A percentile compares a stretch with the other conserved stretches of the same genome.
Conservation (phyloP, 2,888 invertebrate species). For the Caradrina clavipalpis region DNA sequence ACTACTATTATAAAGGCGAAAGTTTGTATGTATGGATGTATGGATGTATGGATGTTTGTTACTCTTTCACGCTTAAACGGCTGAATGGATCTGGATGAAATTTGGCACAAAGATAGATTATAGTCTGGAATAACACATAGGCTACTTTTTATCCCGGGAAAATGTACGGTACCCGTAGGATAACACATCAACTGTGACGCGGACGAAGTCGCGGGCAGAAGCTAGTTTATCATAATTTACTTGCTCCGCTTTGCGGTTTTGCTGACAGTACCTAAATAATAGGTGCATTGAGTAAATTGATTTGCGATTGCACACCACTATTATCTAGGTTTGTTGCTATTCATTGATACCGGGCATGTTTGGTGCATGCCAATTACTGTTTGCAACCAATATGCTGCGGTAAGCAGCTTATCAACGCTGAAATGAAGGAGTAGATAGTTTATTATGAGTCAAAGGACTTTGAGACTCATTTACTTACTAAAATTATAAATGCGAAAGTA, state of each 20-base stretch:
- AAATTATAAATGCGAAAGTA: too few relatives aligned
- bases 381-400: background rate
- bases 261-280: slow-evolving; percentile 32
- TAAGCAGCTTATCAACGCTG: background rate
- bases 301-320: slow-evolving; percentile 34
- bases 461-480: background rate
- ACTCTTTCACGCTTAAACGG: too few relatives aligned
- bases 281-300: slow-evolving; percentile 35
- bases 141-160: too few relatives aligned
- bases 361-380: slow-evolving; percentile 8
- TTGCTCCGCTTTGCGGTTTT: background rate
- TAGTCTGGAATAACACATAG: too few relatives aligned
- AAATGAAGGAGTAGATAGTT: background rate
- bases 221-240: background rate
- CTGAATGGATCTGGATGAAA: too few relatives aligned
- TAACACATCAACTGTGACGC: too few relatives aligned
- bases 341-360: slow-evolving; percentile 12
- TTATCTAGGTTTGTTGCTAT: slow-evolving; percentile 39
- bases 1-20: too few relatives aligned
- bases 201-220: too few relatives aligned
- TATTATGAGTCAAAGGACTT: background rate
- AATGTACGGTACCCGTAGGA: too few relatives aligned
- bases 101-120: too few relatives aligned
- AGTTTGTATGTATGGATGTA: too few relatives aligned
- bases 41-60: too few relatives aligned